A percentile compares a stretch with the other conserved stretches of the same genome.
Conservation (phyloP, 2,797 vertebrate genomes). For the Tadarida brasiliensis region DNA sequence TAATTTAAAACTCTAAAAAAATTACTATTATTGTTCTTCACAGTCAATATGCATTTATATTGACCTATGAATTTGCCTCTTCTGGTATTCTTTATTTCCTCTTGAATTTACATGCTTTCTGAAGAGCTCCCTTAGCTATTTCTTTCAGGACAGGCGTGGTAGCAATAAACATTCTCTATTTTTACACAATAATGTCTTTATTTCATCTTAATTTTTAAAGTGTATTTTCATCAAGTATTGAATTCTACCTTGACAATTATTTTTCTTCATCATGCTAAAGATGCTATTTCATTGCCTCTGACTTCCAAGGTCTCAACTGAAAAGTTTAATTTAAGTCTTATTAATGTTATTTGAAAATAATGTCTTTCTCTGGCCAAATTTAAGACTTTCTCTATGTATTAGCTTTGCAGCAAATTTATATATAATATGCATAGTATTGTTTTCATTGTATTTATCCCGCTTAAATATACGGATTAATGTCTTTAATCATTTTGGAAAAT, state of each 20-base stretch:
- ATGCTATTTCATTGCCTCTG: background rate
- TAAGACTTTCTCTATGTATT: background rate
- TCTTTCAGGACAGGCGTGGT: background rate
- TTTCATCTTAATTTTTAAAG: slow-evolving; percentile 20
- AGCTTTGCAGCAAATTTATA: slow-evolving; percentile 27
- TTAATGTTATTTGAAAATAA: background rate
- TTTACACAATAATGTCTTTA: slow-evolving; percentile 37
- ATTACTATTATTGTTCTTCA: background rate
- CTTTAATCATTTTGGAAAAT: slow-evolving; percentile 38
- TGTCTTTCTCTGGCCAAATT: background rate
- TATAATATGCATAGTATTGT: background rate
- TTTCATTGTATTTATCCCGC: background rate
- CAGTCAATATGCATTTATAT: background rate
- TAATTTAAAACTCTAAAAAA: slow-evolving; percentile 18
- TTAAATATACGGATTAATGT: background rate
- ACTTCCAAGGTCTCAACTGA: background rate
- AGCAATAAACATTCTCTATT: background rate
- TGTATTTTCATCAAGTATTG: background rate
- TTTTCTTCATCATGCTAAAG: background rate
- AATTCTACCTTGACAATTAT: background rate
- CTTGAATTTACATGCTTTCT: background rate
- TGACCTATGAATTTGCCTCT: background rate
- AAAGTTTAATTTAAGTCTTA: background rate
- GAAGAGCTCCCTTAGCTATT: background rate
- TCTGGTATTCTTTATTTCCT: background rate